Percentiles rank a stretch among this genome's conserved stretches.
Conservation (phyloP, 1,140 invertebrate genomes). For the Planococcus citri region DNA sequence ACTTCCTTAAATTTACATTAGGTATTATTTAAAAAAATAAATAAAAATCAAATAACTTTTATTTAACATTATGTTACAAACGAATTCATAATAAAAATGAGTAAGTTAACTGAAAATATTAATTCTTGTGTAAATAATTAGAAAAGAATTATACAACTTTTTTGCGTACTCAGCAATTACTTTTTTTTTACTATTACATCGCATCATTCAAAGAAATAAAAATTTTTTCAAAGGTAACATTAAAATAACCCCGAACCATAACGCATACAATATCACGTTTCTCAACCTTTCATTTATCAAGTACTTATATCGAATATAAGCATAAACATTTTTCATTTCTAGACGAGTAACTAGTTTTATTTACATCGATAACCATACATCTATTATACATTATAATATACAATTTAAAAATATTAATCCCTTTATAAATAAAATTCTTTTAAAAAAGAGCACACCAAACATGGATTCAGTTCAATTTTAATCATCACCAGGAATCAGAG, state of each 20-base stretch:
- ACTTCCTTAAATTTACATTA: background rate
- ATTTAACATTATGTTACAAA: background rate
- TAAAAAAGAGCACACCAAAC: background rate
- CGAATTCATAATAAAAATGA: background rate
- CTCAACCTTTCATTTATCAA: background rate
- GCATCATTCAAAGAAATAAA: background rate
- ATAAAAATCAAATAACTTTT: background rate
- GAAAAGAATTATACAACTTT: background rate
- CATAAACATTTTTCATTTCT: background rate
- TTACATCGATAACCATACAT: background rate
- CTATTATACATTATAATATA: background rate
- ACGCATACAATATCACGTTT: background rate
- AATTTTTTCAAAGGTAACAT: background rate
- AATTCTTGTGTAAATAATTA: background rate
- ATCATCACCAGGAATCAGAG: background rate
- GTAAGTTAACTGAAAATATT: background rate
- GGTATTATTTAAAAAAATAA: background rate
- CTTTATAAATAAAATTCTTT: background rate
- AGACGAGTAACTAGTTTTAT: background rate
- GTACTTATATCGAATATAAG: background rate
- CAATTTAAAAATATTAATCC: background rate
- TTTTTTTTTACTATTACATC: background rate
- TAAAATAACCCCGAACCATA: background rate
- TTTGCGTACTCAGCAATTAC: too few species aligned
- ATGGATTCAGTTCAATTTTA: background rate